phyloP scores from a whole-genome alignment of 2,888 invertebrate species.

The Caenorhabditis afra region DNA sequence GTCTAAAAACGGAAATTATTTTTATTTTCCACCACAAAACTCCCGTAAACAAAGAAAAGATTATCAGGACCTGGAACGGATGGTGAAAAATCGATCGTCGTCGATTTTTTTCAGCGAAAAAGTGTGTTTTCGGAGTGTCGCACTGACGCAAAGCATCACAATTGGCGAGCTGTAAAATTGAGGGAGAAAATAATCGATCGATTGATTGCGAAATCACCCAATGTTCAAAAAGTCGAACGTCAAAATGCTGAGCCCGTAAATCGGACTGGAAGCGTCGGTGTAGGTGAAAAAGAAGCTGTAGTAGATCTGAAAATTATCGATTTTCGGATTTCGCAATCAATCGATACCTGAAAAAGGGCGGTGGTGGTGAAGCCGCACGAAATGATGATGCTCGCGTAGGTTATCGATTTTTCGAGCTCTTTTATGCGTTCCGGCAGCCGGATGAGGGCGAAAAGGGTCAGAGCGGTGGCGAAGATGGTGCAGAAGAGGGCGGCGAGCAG shows the following conservation, averaged over 20 bases:
- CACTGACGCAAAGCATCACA: conserved; percentile 24
- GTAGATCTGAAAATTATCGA: conserved; percentile 16
- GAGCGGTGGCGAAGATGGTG: conserved; percentile 9
- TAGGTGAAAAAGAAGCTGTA: conserved; percentile 27
- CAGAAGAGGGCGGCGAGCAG: conserved; percentile 15
- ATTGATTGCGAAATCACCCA: not conserved
- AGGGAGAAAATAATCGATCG: not conserved
- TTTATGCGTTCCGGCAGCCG: conserved; percentile 12
- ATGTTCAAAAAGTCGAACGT: conserved; percentile 20
- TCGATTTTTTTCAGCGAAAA: conserved; percentile 8
- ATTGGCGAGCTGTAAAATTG: conserved; percentile 14
- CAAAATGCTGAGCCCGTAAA: conserved; percentile 13
- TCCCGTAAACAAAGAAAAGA: too few relatives aligned
- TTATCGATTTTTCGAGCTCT: conserved; percentile 30
- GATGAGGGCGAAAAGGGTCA: conserved; percentile 9
- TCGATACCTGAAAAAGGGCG: conserved; percentile 15
- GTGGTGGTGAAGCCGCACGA: conserved; percentile 12
- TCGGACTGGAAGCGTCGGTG: conserved; percentile 9
- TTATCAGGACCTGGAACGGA: conserved; percentile 10
- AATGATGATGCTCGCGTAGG: conserved; percentile 19
- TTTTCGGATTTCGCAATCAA: not conserved
- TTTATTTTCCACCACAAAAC: too few relatives aligned
- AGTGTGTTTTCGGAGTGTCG: conserved; percentile 5
- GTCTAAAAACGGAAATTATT: too few relatives aligned
- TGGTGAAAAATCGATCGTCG: conserved; percentile 3